Percentiles rank a stretch among this genome's conserved stretches.
Evolutionary conservation across 2,113 vertebrate genomes (phyloP).

Genomic region (Varanus salvator): DNA sequence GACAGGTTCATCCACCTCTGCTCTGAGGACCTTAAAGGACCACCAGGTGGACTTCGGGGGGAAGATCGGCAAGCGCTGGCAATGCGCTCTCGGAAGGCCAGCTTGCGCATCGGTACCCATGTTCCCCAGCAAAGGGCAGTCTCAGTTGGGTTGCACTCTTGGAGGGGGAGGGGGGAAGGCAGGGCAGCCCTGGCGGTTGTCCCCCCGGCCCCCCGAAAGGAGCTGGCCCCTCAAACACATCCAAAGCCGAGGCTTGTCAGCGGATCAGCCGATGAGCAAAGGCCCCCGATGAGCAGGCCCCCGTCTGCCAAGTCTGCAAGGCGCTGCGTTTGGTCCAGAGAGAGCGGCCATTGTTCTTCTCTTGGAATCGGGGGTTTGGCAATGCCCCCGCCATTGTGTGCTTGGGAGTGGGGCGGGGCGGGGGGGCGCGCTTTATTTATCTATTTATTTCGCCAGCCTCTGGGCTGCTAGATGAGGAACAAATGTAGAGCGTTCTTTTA

Average conservation of each 20-base stretch:
- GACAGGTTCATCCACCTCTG: too few species aligned
- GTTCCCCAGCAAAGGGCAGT: too few species aligned
- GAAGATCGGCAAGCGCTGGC: too few species aligned
- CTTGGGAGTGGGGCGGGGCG: background rate
- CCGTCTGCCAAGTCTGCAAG: background rate
- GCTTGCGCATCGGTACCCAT: too few species aligned
- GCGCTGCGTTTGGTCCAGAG: background rate
- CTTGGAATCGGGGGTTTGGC: background rate
- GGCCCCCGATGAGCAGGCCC: too few species aligned
- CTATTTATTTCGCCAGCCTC: slow-evolving; percentile 41
- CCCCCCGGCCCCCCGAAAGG: background rate
- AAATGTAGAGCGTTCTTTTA: slow-evolving; percentile 65
- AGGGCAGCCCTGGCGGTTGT: background rate
- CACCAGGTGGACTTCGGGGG: too few species aligned
- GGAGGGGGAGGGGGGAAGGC: background rate
- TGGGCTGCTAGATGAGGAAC: slow-evolving; percentile 31
- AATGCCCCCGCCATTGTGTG: fast-evolving
- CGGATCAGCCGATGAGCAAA: background rate
- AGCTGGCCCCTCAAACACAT: background rate
- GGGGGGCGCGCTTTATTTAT: background rate
- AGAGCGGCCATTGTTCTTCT: background rate
- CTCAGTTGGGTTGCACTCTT: too few species aligned
- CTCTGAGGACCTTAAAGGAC: too few species aligned
- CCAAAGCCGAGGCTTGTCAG: background rate
- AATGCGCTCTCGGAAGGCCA: too few species aligned